Conservation (phyloP, 2,113 vertebrate genomes). For the Ammodytes dubius region DNA sequence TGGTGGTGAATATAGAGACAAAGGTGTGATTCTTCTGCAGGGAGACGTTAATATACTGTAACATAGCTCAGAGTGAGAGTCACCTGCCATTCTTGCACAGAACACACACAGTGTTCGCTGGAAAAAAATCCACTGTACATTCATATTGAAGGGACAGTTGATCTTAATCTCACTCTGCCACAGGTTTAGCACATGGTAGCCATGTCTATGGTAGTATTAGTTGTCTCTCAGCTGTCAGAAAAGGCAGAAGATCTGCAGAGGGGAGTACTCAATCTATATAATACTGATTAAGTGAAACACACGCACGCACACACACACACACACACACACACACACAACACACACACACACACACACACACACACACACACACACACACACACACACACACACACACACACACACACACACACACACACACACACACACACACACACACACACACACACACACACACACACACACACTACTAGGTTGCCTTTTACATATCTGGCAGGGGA, state of each 20-base stretch:
- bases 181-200: background rate
- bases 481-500: no score
- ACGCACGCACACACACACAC: background rate
- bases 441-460: no score
- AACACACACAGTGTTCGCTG: constrained; percentile 8
- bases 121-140: background rate
- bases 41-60: constrained; percentile 21
- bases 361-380: no score
- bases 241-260: no score
- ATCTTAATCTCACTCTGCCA: constrained; percentile 5
- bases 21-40: constrained; percentile 55
- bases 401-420: no score
- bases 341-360: no score
- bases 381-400: no score
- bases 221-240: constrained; percentile 24
- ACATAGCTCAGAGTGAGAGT: constrained; percentile 29
- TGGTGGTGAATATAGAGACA: constrained; percentile 38
- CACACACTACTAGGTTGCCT: no score
- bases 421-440: no score
- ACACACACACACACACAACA: no score
- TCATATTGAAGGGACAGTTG: background rate
- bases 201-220: constrained; percentile 7
- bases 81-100: constrained; percentile 18
- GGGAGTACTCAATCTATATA: background rate
- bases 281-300: background rate